Conservation (phyloP, 2,113 vertebrate genomes). For the Calypte anna region DNA sequence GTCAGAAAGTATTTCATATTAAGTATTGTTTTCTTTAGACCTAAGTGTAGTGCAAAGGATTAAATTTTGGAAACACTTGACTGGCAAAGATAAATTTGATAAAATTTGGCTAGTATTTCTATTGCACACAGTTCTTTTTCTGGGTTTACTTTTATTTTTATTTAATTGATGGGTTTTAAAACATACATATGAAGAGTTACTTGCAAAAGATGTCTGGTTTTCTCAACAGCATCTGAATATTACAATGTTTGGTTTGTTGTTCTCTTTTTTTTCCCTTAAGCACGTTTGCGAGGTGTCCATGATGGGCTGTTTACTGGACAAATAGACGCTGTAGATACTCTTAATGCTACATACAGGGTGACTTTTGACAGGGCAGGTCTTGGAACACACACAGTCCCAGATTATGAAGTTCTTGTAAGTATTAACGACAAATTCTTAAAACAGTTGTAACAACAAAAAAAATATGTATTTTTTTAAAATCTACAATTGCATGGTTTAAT, state of each 20-base stretch:
- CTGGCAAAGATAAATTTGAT: neutral
- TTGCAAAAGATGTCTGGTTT: neutral
- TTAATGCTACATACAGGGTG: conserved; percentile 94
- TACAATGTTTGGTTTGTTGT: neutral
- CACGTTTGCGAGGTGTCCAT: conserved; percentile 92
- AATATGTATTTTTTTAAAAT: neutral
- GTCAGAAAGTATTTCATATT: neutral
- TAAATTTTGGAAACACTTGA: neutral
- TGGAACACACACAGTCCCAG: conserved; percentile 96
- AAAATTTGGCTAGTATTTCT: neutral
- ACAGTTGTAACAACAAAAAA: neutral
- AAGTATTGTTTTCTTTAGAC: neutral
- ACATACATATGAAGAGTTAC: neutral
- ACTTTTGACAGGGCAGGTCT: conserved; percentile 96
- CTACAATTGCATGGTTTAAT: neutral
- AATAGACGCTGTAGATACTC: conserved; percentile 96
- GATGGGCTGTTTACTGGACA: conserved; percentile 97
- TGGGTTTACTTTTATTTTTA: neutral
- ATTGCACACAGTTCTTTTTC: neutral
- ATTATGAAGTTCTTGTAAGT: conserved; percentile 97
- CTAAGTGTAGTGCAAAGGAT: neutral
- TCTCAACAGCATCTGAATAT: neutral
- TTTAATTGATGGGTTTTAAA: neutral
- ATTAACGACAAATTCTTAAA: neutral
- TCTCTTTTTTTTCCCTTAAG: conserved; percentile 65